A percentile compares a stretch with the other conserved stretches of the same genome.
Conservation (phyloP, 2,888 invertebrate species). For the Abrostola tripartita region DNA sequence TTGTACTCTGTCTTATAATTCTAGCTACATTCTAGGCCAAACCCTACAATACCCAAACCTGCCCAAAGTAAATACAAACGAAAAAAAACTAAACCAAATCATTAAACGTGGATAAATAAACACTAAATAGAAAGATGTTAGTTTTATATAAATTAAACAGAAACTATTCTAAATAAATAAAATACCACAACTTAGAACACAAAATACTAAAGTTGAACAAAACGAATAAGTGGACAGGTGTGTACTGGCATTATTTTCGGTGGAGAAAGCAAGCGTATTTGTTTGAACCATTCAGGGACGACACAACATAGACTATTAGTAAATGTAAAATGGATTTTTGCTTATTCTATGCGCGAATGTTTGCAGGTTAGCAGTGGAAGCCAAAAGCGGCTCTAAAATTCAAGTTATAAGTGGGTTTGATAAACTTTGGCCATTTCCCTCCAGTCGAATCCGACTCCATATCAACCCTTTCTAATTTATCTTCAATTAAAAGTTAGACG, state of each 20-base stretch:
- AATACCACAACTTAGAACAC: slow-evolving; percentile 71
- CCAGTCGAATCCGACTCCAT: slow-evolving; percentile 32
- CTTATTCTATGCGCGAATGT: slow-evolving; percentile 59
- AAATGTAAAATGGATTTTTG: slow-evolving; percentile 59
- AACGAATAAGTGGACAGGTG: slow-evolving; percentile 71
- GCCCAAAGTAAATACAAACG: slow-evolving; percentile 83
- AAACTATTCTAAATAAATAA: slow-evolving; percentile 83
- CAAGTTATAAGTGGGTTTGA: slow-evolving; percentile 39
- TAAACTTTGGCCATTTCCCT: slow-evolving; percentile 53
- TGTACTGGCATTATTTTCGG: slow-evolving; percentile 71
- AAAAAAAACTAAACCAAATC: slow-evolving; percentile 75
- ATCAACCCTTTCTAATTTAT: slow-evolving; percentile 48
- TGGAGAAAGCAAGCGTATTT: slow-evolving; percentile 72
- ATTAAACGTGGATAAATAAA: slow-evolving; percentile 78
- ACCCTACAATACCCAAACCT: slow-evolving; percentile 88
- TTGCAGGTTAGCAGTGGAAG: slow-evolving; percentile 34
- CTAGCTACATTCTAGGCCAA: slow-evolving; percentile 89
- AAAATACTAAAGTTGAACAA: slow-evolving; percentile 68
- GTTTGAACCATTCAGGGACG: slow-evolving; percentile 75
- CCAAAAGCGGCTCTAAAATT: slow-evolving; percentile 42
- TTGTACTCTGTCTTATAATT: slow-evolving; percentile 88
- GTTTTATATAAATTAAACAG: slow-evolving; percentile 76
- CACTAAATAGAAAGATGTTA: slow-evolving; percentile 79
- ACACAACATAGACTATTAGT: slow-evolving; percentile 81
- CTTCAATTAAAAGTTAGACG: slow-evolving; percentile 44